A percentile compares a stretch with the other conserved stretches of the same genome.
These are phyloP conservation scores for Alouatta caraya DNA, from an alignment of 2,797 vertebrate species.

Conservation along the genomic window DNA sequence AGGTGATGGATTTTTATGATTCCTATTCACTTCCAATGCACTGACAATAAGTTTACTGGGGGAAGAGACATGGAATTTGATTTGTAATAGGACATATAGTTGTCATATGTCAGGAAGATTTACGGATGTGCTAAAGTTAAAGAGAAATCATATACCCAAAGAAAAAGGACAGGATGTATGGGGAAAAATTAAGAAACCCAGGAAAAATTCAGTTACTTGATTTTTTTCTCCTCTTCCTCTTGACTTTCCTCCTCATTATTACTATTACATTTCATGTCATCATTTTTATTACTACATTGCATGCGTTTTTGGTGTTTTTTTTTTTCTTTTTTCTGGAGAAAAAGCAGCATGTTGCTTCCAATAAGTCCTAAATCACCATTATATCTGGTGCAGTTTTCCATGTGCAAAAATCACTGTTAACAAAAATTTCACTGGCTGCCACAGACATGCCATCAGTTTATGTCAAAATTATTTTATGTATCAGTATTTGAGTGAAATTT, in stretches of 20 bases:
- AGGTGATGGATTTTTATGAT: constrained; percentile 25
- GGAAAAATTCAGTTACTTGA: not conserved
- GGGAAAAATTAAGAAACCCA: not conserved
- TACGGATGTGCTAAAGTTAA: not conserved
- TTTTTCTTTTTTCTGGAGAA: not conserved
- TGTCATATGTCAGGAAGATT: not conserved
- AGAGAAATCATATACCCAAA: not conserved
- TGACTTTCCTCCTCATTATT: not conserved
- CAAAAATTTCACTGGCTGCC: not conserved
- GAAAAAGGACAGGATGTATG: not conserved
- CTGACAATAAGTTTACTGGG: constrained; percentile 31
- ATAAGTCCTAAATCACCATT: not conserved
- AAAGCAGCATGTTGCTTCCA: not conserved
- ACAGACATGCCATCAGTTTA: not conserved
- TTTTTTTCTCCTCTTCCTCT: not conserved
- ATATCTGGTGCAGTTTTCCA: not conserved
- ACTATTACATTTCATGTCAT: not conserved
- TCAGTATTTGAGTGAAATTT: not conserved
- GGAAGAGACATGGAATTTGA: not conserved
- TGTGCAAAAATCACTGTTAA: not conserved
- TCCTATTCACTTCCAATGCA: not conserved
- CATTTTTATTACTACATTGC: not conserved
- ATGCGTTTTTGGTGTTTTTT: not conserved
- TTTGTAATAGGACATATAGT: not conserved
- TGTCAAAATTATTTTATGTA: not conserved